A percentile compares a stretch with the other conserved stretches of the same genome.
These are phyloP conservation scores for Petromus typicus DNA, from an alignment of 2,113 vertebrate genomes.

Conservation along the genomic window DNA sequence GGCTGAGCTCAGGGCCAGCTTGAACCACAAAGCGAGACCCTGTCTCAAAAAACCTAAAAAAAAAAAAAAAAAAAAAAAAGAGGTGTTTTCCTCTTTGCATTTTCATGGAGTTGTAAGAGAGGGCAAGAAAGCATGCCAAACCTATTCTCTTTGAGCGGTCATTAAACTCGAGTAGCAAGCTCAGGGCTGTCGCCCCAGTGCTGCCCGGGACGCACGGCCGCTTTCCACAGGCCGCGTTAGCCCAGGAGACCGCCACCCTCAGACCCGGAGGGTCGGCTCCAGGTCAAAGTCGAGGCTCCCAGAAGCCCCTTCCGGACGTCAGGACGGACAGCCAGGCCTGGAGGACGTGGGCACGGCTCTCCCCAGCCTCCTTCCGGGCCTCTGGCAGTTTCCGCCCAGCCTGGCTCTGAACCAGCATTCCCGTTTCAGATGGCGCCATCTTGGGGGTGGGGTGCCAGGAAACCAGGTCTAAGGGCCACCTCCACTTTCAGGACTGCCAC, in stretches of 20 bases:
- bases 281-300: neutral
- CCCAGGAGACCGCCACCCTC: fast-evolving
- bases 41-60: no score
- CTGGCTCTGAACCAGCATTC: neutral
- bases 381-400: neutral
- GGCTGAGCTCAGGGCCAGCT: no score
- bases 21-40: no score
- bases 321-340: neutral
- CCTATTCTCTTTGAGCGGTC: neutral
- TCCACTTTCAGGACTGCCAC: conserved; percentile 85
- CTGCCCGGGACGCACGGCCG: neutral
- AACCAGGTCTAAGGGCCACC: neutral
- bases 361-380: neutral
- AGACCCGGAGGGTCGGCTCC: neutral
- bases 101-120: neutral
- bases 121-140: neutral
- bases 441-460: neutral
- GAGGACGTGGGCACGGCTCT: fast-evolving
- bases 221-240: neutral
- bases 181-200: neutral
- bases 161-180: neutral
- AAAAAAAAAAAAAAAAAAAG: no score
- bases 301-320: neutral
- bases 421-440: neutral
- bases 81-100: neutral